These are phyloP conservation scores for Plectrocnemia conspersa DNA, from an alignment of 1,140 invertebrate genomes.

Conservation along the genomic window DNA sequence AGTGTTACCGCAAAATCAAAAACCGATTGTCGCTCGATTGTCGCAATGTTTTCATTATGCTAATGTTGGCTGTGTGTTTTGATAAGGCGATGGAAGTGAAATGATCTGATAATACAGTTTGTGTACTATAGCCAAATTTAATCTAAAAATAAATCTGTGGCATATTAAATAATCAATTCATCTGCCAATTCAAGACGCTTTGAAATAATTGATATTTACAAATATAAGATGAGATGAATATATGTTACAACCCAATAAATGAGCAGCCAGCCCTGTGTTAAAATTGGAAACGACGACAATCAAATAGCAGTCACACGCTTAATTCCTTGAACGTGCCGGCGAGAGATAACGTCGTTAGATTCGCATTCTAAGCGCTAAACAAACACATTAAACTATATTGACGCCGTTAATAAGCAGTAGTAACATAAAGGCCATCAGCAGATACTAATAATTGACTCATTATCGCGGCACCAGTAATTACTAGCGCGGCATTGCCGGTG, in stretches of 20 bases:
- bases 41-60: too few relatives aligned
- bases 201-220: neutral
- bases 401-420: constrained; percentile 5
- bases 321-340: neutral
- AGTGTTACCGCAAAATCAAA: too few relatives aligned
- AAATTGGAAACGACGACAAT: neutral
- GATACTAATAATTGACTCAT: constrained; percentile 36
- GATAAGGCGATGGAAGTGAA: too few relatives aligned
- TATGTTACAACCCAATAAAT: neutral
- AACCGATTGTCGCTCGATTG: too few relatives aligned
- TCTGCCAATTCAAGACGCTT: too few relatives aligned
- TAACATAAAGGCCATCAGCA: constrained; percentile 11
- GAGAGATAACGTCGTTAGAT: neutral
- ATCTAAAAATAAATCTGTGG: too few relatives aligned
- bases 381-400: constrained; percentile 4
- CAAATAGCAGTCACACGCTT: neutral
- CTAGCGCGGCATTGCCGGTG: constrained; percentile 20
- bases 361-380: neutral
- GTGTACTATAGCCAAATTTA: too few relatives aligned
- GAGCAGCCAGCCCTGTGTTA: neutral
- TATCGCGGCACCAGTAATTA: constrained; percentile 33
- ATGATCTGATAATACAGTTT: too few relatives aligned
- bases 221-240: neutral
- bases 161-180: too few relatives aligned
- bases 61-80: too few relatives aligned